Evolutionary conservation across 2,888 invertebrate species (phyloP), one percentile per base, ranked within the genome.

Genomic region (Microctonus aethiopoides): DNA sequence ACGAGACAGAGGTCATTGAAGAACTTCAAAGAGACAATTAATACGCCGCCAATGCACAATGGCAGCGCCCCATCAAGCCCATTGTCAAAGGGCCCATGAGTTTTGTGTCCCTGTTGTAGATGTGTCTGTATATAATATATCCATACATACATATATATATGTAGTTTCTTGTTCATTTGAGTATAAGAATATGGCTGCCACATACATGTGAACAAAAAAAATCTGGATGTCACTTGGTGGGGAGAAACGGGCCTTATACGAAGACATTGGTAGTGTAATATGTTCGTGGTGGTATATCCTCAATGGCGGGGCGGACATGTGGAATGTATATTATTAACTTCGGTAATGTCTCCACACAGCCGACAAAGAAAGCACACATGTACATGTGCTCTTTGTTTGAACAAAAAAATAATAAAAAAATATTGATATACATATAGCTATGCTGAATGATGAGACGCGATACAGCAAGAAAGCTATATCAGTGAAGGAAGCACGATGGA

Each of bases 1-100:
- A 64, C 56, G 71, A 59, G 67, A 66, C 71, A 72, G 81, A 81
- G 83, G 82, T 84, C 81, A 82, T 83, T 46, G 46, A 16, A 16
- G 7, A 79, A 77, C 78, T 77, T 82, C 81, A 83, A 83, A 83
- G 83, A 81, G 81, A 83, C 84, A 83, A 83, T 83, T 82, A 83
- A 83, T 83, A 83, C 79, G 81, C 79, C 78, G 78, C 77, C 71
- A 54, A 36, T 52, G 71, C 13, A 60, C 60, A 60, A 60, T 60
- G 60, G 60, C 60, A 34, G 22, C 39, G 22, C 54, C 54, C 22
- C 46, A 46, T 46, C 46, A n/a, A 26, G 22, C 54, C 36, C 22
- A 60, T 60, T 60, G 60, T 60, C 60, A 60, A 60, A 34, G 60
- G 60, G 16, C 20, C 22, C 13, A 60, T 20, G 20, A 54, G 26